Conservation (phyloP, 2,797 vertebrate species). For the Kryptolebias ocellatus region DNA sequence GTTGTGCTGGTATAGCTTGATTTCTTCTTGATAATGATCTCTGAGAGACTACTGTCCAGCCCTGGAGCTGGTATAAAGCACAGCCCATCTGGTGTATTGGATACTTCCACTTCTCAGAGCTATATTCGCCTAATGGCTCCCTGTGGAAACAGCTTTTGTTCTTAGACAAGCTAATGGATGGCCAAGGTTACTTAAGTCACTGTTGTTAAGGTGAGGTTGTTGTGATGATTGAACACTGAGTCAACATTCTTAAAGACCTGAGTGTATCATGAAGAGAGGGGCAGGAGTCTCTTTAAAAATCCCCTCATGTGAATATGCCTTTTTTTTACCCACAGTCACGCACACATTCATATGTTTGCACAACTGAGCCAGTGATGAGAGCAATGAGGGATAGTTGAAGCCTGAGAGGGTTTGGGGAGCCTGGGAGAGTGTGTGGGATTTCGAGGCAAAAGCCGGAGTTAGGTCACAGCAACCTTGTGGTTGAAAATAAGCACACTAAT, state of each 20-base stretch:
- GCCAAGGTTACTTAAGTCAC: conserved; percentile 70
- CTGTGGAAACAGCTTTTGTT: conserved; percentile 73
- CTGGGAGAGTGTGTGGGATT: conserved; percentile 38
- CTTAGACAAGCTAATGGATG: conserved; percentile 72
- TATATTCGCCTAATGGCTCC: conserved; percentile 75
- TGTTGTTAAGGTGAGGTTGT: conserved; percentile 71
- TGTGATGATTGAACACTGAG: conserved; percentile 62
- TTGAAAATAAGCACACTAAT: conserved; percentile 33
- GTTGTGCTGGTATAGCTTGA: conserved; percentile 48
- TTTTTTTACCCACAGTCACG: conserved; percentile 5
- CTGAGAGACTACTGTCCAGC: conserved; percentile 57
- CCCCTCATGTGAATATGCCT: conserved; percentile 22
- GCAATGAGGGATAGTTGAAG: conserved; percentile 48
- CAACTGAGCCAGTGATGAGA: conserved; percentile 52
- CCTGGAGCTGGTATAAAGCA: conserved; percentile 60
- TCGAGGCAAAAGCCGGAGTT: conserved; percentile 35
- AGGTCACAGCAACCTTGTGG: conserved; percentile 61
- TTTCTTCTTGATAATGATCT: conserved; percentile 48
- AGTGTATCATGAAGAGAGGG: conserved; percentile 29
- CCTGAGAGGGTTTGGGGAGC: conserved; percentile 41
- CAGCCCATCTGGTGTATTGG: conserved; percentile 72
- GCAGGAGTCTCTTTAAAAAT: conserved; percentile 47
- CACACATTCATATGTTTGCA: conserved; percentile 20
- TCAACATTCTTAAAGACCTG: conserved; percentile 44
- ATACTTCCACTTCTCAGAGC: conserved; percentile 64